Evolutionary conservation across 1,140 invertebrate genomes (phyloP), one percentile per base, ranked within the genome.

Genomic region (Luehdorfia chinensis): DNA sequence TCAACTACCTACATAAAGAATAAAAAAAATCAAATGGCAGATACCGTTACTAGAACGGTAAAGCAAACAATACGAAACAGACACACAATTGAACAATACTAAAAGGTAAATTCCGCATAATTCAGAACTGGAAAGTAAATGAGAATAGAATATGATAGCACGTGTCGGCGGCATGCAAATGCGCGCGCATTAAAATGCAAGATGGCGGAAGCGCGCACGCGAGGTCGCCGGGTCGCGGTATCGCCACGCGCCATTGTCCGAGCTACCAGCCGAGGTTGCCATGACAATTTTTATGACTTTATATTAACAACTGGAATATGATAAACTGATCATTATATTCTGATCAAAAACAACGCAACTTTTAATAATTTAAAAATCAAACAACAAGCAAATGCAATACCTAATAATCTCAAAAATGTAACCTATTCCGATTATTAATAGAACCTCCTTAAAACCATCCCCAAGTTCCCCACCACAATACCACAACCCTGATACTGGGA

Each of bases 131-230:
- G 48, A 47, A 60, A 50, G 51, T 72, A 78, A 75, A 77, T 72
- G 69, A 65, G 66, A 71, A 75, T 69, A 66, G 64, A 79, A 78
- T 75, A 79, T 75, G 65, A 74, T 75, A 67, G 68, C 75, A 80
- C 73, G 72, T 73, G 76, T 75, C 64, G 45, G 54, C 58, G 34
- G 50, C 55, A 84, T 79, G 75, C 75, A 76, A 79, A 81, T 81
- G 65, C 63, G 54, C 50, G 62, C 69, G 68, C 77, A 81, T 81
- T 84, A 73, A 76, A 80, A 84, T 81, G 65, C 75, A 77, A 80
- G 72, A 84, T 81, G 77, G 79, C 79, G 76, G 77, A 79, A 81
- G 75, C 77, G 70, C 70, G 74, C 79, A 77, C 77, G 75, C 76
- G 74, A 79, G 80, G 75, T 79, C 77, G 72, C 55, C 53, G 56